These are phyloP conservation scores for Nemurella pictetii DNA, from an alignment of 2,888 invertebrate genomes.

Conservation along the genomic window DNA sequence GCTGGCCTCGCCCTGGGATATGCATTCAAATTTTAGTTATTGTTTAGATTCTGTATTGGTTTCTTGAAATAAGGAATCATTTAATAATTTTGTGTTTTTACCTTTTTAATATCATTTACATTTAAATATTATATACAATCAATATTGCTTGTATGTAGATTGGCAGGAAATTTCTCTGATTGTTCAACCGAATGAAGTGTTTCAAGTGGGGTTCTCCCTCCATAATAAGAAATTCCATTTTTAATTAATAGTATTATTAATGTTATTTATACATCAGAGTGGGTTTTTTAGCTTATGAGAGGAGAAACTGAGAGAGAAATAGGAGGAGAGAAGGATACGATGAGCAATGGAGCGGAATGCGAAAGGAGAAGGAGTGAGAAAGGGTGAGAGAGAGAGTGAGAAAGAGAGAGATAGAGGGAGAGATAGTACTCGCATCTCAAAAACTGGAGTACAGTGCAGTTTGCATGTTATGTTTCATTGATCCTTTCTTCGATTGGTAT, in stretches of 20 bases:
- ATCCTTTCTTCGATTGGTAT: conserved; percentile 40
- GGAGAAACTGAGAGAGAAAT: not conserved
- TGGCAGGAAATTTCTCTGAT: conserved; percentile 35
- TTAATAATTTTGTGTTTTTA: conserved; percentile 41
- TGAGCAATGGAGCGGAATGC: conserved; percentile 1
- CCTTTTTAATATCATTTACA: conserved; percentile 36
- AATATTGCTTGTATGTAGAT: conserved; percentile 37
- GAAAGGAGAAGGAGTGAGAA: not conserved
- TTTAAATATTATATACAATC: conserved; percentile 34
- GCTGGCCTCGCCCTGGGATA: conserved; percentile 41
- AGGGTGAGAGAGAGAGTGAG: not conserved
- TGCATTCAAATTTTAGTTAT: conserved; percentile 38
- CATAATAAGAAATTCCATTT: conserved; percentile 30
- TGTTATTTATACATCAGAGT: conserved; percentile 37
- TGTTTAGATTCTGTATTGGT: conserved; percentile 39
- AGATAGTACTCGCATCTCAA: not conserved
- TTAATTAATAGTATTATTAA: conserved; percentile 34
- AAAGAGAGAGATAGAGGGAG: not conserved
- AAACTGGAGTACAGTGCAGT: not conserved
- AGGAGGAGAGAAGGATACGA: conserved; percentile 23
- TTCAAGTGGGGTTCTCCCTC: conserved; percentile 34
- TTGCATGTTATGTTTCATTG: conserved; percentile 14
- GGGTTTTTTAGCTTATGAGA: conserved; percentile 40
- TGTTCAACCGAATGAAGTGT: conserved; percentile 34
- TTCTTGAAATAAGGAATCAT: conserved; percentile 32